Base-by-base conservation (phyloP, 2,113 vertebrate genomes). In the Antechinus stuartii region DNA sequence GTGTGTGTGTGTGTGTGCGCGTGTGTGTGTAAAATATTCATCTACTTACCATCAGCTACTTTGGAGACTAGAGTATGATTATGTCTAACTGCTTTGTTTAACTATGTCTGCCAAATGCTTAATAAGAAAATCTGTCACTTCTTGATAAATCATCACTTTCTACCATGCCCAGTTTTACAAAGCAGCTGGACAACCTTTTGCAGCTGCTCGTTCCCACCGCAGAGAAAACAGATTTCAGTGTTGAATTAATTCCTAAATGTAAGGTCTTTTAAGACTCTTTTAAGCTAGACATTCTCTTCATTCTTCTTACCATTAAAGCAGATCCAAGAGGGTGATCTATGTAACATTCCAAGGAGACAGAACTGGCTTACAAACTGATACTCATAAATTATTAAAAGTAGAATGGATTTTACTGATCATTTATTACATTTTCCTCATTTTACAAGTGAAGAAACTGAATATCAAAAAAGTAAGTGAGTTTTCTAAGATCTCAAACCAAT, bases 81-180 rank as follows among this genome's bases (percentile, higher is more conserved):
- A 93, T 50, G 14, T 90, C 54, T 96, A 96, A 89, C 52, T 91
- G n/a, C 22, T 95, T 96, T 93, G 56, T 56, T 93, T 96, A 91
- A 94, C n/a, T 89, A 35, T 53, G 42, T 76, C 19, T 24, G 91
- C 94, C 96, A 96, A 95, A 97, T 91, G 93, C 27, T 94, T 94
- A 94, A 94, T 90, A 96, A 97, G 84, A 93, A 96, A 96, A 95
- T 49, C 84, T 94, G 53, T 94, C 94, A 94, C 0, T 0, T 93
- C n/a, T 84, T 91, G 53, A 96, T 93, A 96, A 93, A 96, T 94
- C 61, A 92, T 93, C 61, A 90, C 54, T 54, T 96, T 93, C 90
- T 92, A 90, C 35, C 3, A 23, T 22, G 49, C 25, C 11, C 1
- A 30, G 49, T 92, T 95, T 68, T 61, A 55, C 47, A 94, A 93